Conservation (phyloP, 2,888 invertebrate species). For the Gibbula magus region DNA sequence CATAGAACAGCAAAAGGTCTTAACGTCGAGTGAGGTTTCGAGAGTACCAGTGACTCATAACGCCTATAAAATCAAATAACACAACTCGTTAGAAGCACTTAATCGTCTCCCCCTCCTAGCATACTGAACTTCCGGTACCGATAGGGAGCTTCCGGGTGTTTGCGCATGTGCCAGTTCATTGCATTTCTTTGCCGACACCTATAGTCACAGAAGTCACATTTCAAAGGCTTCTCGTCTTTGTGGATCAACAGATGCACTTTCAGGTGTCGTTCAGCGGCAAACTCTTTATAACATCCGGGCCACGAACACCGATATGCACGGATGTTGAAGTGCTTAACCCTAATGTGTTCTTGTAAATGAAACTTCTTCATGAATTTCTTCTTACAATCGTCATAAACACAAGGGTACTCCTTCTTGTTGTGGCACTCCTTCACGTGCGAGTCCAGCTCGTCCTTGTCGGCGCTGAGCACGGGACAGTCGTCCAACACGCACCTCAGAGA, state of each 20-base stretch:
- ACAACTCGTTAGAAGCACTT: neutral
- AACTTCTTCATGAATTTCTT: conserved; percentile 56
- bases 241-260: conserved; percentile 64
- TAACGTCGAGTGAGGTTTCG: too few relatives aligned
- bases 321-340: conserved; percentile 56
- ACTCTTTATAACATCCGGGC: conserved; percentile 56
- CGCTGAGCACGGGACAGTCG: conserved; percentile 33
- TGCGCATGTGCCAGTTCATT: conserved; percentile 69
- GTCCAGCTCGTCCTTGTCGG: conserved; percentile 31
- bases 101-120: neutral
- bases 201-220: conserved; percentile 66
- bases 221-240: conserved; percentile 64
- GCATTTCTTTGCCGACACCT: conserved; percentile 66
- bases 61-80: neutral
- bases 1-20: too few relatives aligned
- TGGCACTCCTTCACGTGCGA: conserved; percentile 30
- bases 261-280: conserved; percentile 57
- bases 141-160: conserved; percentile 63
- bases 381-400: conserved; percentile 54
- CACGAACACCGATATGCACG: conserved; percentile 31
- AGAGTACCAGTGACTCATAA: too few relatives aligned
- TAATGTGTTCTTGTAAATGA: conserved; percentile 60
- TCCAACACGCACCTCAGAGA: conserved; percentile 17
- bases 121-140: conserved; percentile 45
- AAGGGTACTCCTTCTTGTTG: conserved; percentile 44